A percentile compares a stretch with the other conserved stretches of the same genome.
Conservation (phyloP, 37 sponge, comb jelly and placozoan species). For the Halichondria panicea region DNA sequence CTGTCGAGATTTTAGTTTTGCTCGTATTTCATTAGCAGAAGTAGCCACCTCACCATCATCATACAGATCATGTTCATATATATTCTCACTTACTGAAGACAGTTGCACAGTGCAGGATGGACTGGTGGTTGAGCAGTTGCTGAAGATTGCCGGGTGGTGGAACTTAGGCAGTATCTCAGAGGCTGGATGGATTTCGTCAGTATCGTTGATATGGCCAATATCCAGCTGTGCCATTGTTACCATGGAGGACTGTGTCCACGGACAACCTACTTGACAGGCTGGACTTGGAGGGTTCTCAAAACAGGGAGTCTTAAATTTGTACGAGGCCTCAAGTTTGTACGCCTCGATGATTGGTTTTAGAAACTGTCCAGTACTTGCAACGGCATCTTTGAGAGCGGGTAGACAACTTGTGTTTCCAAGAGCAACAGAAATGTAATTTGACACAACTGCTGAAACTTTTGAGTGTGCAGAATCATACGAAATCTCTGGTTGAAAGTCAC, state of each 20-base stretch:
- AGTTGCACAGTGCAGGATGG: constrained; percentile 35
- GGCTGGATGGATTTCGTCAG: constrained; percentile 74
- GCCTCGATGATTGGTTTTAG: constrained; percentile 68
- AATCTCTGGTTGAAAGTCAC: constrained; percentile 75
- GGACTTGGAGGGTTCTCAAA: constrained; percentile 59
- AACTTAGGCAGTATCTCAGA: constrained; percentile 45
- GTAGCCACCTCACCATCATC: constrained; percentile 66
- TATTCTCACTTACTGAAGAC: constrained; percentile 53
- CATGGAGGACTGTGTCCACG: constrained; percentile 48
- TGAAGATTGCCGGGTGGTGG: constrained; percentile 63
- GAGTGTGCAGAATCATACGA: constrained; percentile 58
- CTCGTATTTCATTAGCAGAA: constrained; percentile 78
- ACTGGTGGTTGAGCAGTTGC: constrained; percentile 59
- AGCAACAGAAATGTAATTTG: constrained; percentile 34
- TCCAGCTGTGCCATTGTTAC: constrained; percentile 42
- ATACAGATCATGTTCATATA: constrained; percentile 59
- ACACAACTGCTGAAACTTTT: constrained; percentile 22
- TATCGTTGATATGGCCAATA: constrained; percentile 23
- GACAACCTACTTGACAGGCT: constrained; percentile 55
- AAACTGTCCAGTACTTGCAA: neutral
- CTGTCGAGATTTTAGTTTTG: constrained; percentile 77
- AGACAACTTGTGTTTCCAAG: constrained; percentile 1
- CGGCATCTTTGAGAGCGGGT: neutral
- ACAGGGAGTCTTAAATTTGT: constrained; percentile 77
- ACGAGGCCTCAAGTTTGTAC: constrained; percentile 65